phyloP scores from a whole-genome alignment of 1,140 invertebrate genomes.

The Leptoteleia sp. region DNA sequence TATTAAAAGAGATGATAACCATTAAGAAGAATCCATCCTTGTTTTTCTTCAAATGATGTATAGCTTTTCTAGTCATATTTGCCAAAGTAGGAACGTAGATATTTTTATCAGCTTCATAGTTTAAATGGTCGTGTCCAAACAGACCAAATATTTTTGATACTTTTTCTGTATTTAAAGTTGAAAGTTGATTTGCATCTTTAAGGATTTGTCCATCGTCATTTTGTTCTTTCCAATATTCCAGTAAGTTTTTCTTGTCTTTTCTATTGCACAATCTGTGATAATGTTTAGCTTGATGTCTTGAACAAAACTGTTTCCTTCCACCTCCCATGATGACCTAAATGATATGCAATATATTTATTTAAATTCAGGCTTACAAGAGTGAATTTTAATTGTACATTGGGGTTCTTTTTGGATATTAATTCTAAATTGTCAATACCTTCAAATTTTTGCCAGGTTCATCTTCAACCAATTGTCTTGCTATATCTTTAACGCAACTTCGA shows the following conservation, averaged over 20 bases:
- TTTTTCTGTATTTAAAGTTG: constrained; percentile 79
- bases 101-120: constrained; percentile 83
- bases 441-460: constrained; percentile 81
- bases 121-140: constrained; percentile 85
- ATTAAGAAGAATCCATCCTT: constrained; percentile 84
- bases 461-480: constrained; percentile 88
- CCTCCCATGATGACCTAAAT: constrained; percentile 83
- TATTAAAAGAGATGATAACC: constrained; percentile 75
- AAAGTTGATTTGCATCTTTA: constrained; percentile 79
- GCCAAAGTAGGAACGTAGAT: constrained; percentile 83
- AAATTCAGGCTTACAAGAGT: neutral
- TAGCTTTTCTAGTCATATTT: constrained; percentile 91
- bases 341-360: neutral
- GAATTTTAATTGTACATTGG: neutral
- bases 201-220: constrained; percentile 74
- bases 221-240: constrained; percentile 71
- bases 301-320: constrained; percentile 79
- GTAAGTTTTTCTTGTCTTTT: constrained; percentile 4
- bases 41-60: constrained; percentile 88
- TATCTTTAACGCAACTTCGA: constrained; percentile 84
- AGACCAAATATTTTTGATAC: constrained; percentile 83
- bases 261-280: constrained; percentile 68
- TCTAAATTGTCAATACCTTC: constrained; percentile 23
- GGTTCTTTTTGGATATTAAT: too few species aligned
- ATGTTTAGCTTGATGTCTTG: constrained; percentile 52